Evolutionary conservation across 2,797 vertebrate species (phyloP), one percentile per base, ranked within the genome.

Genomic region (Arnoldichthys spilopterus): DNA sequence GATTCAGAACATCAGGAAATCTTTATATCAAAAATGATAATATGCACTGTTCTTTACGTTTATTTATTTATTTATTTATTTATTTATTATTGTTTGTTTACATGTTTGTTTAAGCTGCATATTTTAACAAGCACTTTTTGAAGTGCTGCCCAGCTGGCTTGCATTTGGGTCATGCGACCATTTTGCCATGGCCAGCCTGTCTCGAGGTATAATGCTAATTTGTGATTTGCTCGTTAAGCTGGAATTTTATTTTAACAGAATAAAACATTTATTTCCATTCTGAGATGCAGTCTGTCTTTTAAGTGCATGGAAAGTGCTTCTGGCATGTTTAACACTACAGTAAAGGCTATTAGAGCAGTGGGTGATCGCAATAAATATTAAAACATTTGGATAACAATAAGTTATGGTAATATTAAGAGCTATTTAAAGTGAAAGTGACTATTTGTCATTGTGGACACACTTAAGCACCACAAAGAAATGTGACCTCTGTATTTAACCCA

Each of bases 231-330:
- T 64, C 8, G 22, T 37, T 70, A 61, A 49, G 13, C 54, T 62
- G 56, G n/a, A 26, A 26, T 62, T 64, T 78, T 43, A 64, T 72
- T 78, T 54, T 32, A 20, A 72, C 22, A 16, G 0, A 72, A 63
- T 64, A 78, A 72, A 72, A 54, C 32, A 32, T 40, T 9, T 37
- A 45, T 78, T 72, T 64, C 20, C 51, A 47, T 22, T 18, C 6
- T 28, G 62, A 32, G 40, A 66, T 37, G 0, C 13, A 43, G 16
- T 43, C 15, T 30, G 15, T 0, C 4, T 54, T 54, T 24, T 37
- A 37, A 37, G 3, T 37, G 3, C n/a, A n/a, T n/a, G n/a, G n/a
- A n/a, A 20, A 20, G 49, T 53, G 49, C 20, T 58, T 58, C 20
- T n/a, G 8, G 2, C 54, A 56, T 56, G 2, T n/a, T 53, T 18